phyloP scores from a whole-genome alignment of 2,888 invertebrate species.

The Lutraria lutraria region DNA sequence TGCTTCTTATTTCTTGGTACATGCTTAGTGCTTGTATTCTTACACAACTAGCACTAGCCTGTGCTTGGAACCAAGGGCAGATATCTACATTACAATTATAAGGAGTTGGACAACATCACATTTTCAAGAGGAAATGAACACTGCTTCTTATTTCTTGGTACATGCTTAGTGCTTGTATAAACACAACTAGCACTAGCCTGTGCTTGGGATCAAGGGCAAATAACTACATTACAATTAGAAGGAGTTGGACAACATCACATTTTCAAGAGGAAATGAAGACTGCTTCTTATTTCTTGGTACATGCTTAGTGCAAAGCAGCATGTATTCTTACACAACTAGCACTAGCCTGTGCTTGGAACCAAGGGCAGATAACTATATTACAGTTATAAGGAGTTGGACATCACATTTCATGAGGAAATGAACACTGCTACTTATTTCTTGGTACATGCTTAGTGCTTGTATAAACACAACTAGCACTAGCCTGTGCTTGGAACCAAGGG shows the following conservation, averaged over 20 bases:
- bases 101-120: neutral
- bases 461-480: too few species aligned
- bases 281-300: constrained; percentile 25
- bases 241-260: too few species aligned
- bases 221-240: neutral
- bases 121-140: neutral
- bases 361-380: constrained; percentile 17
- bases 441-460: too few species aligned
- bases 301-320: neutral
- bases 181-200: constrained; percentile 41
- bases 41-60: constrained; percentile 37
- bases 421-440: too few species aligned
- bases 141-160: constrained; percentile 20
- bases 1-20: constrained; percentile 41
- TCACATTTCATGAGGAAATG: too few species aligned
- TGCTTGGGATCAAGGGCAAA: constrained; percentile 20
- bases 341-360: constrained; percentile 33
- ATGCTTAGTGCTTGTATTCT: constrained; percentile 37
- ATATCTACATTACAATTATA: neutral
- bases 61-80: constrained; percentile 39
- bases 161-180: constrained; percentile 29
- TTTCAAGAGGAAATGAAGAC: neutral
- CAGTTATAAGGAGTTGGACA: neutral
- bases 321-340: constrained; percentile 16
- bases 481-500: too few species aligned